These are phyloP conservation scores for Prietella phreatophila DNA, from an alignment of 2,113 vertebrate genomes.

Conservation along the genomic window DNA sequence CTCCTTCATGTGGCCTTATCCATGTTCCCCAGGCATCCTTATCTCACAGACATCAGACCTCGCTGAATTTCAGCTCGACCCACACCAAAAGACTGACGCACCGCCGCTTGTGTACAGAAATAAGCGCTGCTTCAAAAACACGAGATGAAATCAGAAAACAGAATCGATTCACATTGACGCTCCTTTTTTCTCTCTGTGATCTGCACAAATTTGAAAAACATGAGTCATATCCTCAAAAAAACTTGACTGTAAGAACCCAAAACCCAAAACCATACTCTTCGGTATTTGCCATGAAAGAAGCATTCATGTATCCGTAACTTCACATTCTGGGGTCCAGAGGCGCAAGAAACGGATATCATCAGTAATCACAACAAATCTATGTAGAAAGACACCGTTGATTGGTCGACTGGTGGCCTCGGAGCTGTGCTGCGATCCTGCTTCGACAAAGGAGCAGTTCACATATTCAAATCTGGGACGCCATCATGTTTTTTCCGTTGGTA, in stretches of 20 bases:
- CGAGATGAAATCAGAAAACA: not conserved
- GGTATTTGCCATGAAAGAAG: not conserved
- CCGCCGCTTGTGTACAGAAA: not conserved
- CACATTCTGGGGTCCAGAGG: not conserved
- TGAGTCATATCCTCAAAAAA: not conserved
- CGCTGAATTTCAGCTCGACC: not conserved
- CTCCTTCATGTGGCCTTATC: conserved; percentile 59
- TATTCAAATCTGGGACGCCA: conserved; percentile 4
- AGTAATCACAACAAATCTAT: not conserved
- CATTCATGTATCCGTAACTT: not conserved
- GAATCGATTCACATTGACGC: too few relatives aligned
- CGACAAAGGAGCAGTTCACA: conserved; percentile 13
- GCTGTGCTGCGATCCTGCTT: too few relatives aligned
- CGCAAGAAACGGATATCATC: not conserved
- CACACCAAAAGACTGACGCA: not conserved
- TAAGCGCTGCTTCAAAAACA: not conserved
- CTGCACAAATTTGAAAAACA: not conserved
- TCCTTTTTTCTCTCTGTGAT: not conserved
- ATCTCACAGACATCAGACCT: conserved; percentile 54
- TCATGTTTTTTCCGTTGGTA: not conserved
- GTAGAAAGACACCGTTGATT: not conserved
- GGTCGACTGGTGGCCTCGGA: not conserved
- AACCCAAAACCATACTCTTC: not conserved
- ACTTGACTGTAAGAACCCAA: not conserved
- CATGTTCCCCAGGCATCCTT: conserved; percentile 58